These are phyloP conservation scores for Agriopis leucophaearia DNA, from an alignment of 2,888 invertebrate species.

Conservation along the genomic window DNA sequence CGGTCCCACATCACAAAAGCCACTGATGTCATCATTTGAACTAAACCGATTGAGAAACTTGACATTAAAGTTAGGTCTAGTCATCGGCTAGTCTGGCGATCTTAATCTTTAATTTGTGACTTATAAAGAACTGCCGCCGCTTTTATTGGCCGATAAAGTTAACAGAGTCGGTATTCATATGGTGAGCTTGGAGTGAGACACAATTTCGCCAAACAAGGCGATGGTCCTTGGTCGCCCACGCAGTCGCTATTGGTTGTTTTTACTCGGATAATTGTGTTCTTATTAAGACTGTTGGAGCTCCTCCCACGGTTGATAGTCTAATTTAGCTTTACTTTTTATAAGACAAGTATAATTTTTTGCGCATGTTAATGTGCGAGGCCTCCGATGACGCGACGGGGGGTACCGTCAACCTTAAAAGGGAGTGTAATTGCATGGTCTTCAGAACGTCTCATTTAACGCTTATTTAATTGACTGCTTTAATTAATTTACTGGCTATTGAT, in stretches of 20 bases:
- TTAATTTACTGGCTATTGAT: constrained; percentile 38
- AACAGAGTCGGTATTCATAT: constrained; percentile 64
- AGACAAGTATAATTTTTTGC: constrained; percentile 30
- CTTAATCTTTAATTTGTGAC: constrained; percentile 40
- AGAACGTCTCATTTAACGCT: constrained; percentile 41
- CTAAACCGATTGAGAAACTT: constrained; percentile 31
- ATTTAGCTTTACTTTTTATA: constrained; percentile 37
- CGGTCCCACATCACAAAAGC: constrained; percentile 26
- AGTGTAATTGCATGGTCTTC: constrained; percentile 37
- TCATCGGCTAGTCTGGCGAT: constrained; percentile 36
- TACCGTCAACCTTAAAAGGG: constrained; percentile 40
- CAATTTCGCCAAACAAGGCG: constrained; percentile 77
- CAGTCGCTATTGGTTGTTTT: constrained; percentile 75
- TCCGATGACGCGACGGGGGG: constrained; percentile 32
- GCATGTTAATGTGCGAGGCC: constrained; percentile 30
- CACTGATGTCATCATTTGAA: constrained; percentile 37
- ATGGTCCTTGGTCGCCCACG: constrained; percentile 77
- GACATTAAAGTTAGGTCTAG: constrained; percentile 26
- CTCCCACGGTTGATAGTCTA: constrained; percentile 61
- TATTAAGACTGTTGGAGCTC: constrained; percentile 74
- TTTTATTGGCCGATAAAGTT: constrained; percentile 46
- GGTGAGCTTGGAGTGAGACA: constrained; percentile 61
- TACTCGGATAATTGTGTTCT: constrained; percentile 79
- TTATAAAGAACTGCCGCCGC: constrained; percentile 36
- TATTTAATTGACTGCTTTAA: constrained; percentile 34